Percentiles rank a stretch among this genome's conserved stretches.
phyloP scores from a whole-genome alignment of 2,113 vertebrate genomes.

The Colaptes auratus region DNA sequence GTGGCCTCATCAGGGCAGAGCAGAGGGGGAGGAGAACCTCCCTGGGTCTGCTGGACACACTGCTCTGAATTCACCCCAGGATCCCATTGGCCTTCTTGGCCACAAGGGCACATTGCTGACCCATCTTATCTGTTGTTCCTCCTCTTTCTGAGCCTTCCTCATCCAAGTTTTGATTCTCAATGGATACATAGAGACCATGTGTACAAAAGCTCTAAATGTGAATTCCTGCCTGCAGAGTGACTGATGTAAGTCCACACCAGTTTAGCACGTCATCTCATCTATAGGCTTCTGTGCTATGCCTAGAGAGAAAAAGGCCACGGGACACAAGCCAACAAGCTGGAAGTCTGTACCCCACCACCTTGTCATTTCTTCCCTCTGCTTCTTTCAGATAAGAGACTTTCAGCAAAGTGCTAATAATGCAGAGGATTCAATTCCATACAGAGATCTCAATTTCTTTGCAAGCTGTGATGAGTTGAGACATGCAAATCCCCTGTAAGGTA shows the following conservation, averaged over 20 bases:
- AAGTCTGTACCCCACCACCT: not conserved
- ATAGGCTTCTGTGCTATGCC: not conserved
- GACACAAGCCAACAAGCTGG: not conserved
- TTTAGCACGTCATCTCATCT: not conserved
- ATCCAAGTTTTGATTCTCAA: not conserved
- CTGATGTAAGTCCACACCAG: not conserved
- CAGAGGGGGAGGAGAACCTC: too few relatives aligned
- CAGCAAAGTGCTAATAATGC: not conserved
- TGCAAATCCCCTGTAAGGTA: not conserved
- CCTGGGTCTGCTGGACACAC: too few relatives aligned
- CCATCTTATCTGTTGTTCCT: not conserved
- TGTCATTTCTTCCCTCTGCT: not conserved
- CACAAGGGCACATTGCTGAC: too few relatives aligned
- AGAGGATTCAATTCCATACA: not conserved
- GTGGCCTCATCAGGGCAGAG: too few relatives aligned
- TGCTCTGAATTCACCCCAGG: too few relatives aligned
- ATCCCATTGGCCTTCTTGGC: too few relatives aligned
- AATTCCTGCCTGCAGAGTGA: not conserved
- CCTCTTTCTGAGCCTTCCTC: not conserved
- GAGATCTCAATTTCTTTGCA: not conserved
- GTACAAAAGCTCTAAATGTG: not conserved
- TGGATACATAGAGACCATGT: not conserved
- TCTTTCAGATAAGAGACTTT: not conserved
- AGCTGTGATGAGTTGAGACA: not conserved
- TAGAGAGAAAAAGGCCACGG: not conserved